These are phyloP conservation scores for Marasmarcha lunaedactyla DNA, from an alignment of 2,888 invertebrate species.

Conservation along the genomic window DNA sequence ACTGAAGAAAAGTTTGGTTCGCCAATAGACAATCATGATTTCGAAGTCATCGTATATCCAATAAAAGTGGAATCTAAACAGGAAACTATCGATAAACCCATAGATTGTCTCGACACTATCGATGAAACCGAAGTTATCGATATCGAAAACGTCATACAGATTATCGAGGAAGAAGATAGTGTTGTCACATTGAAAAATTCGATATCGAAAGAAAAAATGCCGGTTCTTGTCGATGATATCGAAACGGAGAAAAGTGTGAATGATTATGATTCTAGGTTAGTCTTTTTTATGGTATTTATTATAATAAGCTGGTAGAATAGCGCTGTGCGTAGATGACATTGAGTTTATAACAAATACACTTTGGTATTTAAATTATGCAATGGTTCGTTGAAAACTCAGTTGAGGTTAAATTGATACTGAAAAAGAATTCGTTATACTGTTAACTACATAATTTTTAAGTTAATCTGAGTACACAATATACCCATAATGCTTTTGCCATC, in stretches of 20 bases:
- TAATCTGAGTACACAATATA: too few relatives aligned
- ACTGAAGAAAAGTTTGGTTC: constrained; percentile 14
- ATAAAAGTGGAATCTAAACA: constrained; percentile 17
- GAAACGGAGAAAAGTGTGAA: constrained; percentile 9
- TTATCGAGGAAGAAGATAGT: constrained; percentile 27
- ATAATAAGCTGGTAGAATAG: constrained; percentile 1
- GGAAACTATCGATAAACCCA: constrained; percentile 18
- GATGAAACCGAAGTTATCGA: constrained; percentile 32
- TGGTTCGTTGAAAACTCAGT: too few relatives aligned
- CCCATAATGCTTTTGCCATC: too few relatives aligned
- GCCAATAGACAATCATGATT: constrained; percentile 26
- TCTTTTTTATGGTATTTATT: too few relatives aligned
- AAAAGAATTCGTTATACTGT: too few relatives aligned
- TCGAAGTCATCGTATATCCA: constrained; percentile 37
- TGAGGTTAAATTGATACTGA: too few relatives aligned
- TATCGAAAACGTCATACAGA: constrained; percentile 20
- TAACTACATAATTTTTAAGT: too few relatives aligned
- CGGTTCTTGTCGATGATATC: constrained; percentile 3
- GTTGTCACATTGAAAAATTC: constrained; percentile 29
- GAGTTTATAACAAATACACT: too few relatives aligned
- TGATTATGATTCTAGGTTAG: constrained; percentile 1
- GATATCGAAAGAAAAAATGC: constrained; percentile 16
- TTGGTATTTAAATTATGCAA: too few relatives aligned
- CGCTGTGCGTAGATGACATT: too few relatives aligned
- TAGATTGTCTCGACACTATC: constrained; percentile 39